Base-by-base conservation (phyloP, 2,113 vertebrate species). In the Carassius auratus region DNA sequence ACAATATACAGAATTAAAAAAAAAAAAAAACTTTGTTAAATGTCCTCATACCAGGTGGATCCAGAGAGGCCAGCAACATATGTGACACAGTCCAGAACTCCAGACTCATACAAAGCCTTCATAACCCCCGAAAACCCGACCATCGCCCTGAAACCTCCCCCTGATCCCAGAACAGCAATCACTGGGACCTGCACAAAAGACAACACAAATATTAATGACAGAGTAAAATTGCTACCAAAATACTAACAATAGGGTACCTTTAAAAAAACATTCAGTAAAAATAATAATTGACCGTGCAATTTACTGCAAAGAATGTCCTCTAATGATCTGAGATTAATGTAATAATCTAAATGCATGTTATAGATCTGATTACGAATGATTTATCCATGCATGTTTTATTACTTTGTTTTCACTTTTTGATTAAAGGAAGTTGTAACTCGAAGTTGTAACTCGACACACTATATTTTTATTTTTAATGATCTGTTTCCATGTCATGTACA, bases 81-180 rank as follows among this genome's bases (percentile, higher is more conserved):
- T 0, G 97, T 99, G 15, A 95, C 92, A 90, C 98, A 99, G 82
- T 99, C 98, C 78, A 99, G 92, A 88, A 99, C 91, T 66, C 97
- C 97, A 1, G 97, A 98, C 89, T 98, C 97, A 79, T 95, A 97
- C 55, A 99, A 93, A 0, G 98, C 98, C 92, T 99, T 99, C 96
- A 98, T 98, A 78, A 99, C 98, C 8, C 98, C 98, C 0, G 98
- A 96, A 91, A 99, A 97, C 0, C 96, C 97, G 0, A 99, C 96
- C 97, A 99, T 99, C 87, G 98, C 98, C 42, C 98, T 95, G 88
- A 99, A 99, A 1, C 98, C 98, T 0, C 98, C 98, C 17, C 98
- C 98, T 0, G 98, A 99, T 21, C 98, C 98, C 68, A 99, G 33
- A 2, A 99, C 88, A 0, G 98, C 97, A 14, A 99, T 96, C 50